Evolutionary conservation across 1,140 invertebrate genomes (phyloP).

Genomic region (Tetraneura akinire): DNA sequence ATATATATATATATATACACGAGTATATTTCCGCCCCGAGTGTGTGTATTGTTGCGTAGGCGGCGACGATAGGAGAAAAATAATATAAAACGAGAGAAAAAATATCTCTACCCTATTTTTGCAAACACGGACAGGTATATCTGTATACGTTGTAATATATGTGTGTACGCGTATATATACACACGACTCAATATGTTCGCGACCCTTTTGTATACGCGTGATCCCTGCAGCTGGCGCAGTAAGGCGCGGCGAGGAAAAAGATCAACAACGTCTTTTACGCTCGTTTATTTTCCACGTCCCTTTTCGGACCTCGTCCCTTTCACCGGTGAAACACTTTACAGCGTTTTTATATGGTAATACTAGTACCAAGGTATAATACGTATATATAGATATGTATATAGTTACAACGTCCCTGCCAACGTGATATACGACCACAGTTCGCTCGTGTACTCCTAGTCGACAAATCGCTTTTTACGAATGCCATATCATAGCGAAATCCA

Average conservation of each 20-base stretch:
- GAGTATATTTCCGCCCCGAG: no score
- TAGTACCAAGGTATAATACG: no score
- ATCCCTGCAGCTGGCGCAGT: no score
- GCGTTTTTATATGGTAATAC: slow-evolving; percentile 37
- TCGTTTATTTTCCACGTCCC: slow-evolving; percentile 35
- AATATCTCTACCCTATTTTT: slow-evolving; percentile 25
- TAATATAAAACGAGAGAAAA: slow-evolving; percentile 7
- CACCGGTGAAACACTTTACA: slow-evolving; percentile 34
- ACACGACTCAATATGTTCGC: slow-evolving; percentile 40
- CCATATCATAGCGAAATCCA: background rate
- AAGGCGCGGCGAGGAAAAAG: background rate
- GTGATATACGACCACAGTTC: background rate
- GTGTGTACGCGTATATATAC: slow-evolving; percentile 25
- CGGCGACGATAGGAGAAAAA: background rate
- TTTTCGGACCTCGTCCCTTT: slow-evolving; percentile 3
- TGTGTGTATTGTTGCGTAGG: no score
- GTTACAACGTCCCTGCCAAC: background rate
- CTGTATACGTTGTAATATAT: no score
- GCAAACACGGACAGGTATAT: background rate
- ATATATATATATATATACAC: no score
- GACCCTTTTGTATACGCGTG: background rate
- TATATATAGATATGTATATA: no score
- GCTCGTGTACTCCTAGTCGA: background rate
- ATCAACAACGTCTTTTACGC: slow-evolving; percentile 36
- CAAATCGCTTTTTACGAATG: slow-evolving; percentile 6